phyloP scores from a whole-genome alignment of 37 sponge, comb jelly and placozoan genomes.

The Aphrocallistes beatrix region DNA sequence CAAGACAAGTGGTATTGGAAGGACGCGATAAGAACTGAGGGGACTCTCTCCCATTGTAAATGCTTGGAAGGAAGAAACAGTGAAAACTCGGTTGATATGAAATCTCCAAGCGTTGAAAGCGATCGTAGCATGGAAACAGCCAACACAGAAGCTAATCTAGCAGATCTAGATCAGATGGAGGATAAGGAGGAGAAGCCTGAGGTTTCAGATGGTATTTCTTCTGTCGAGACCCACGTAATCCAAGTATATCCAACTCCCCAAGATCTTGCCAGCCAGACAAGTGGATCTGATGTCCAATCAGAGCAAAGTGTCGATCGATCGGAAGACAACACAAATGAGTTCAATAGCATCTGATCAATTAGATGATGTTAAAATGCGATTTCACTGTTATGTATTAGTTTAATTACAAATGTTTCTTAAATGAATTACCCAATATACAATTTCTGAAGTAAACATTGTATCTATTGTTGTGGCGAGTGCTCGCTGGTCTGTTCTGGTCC shows the following conservation, averaged over 20 bases:
- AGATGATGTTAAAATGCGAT: conserved; percentile 10
- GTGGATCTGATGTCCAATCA: neutral
- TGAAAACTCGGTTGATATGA: neutral
- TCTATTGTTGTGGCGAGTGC: no score
- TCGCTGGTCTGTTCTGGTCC: no score
- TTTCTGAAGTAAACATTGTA: no score
- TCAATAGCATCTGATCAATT: no score
- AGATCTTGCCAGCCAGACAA: neutral
- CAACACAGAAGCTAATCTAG: neutral
- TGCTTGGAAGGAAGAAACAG: neutral
- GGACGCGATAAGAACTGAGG: no score
- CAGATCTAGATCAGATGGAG: neutral
- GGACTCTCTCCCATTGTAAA: no score
- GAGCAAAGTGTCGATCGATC: no score
- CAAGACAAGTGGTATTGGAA: no score
- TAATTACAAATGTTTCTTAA: conserved; percentile 16
- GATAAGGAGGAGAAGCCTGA: neutral
- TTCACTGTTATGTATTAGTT: neutral
- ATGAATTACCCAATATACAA: neutral
- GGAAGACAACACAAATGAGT: no score
- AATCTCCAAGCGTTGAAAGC: neutral
- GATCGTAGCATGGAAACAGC: neutral
- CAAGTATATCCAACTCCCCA: neutral
- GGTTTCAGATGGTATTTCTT: neutral
- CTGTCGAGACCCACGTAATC: neutral